Base-by-base conservation (phyloP, 2,888 invertebrate species). In the Cyclophora punctaria region DNA sequence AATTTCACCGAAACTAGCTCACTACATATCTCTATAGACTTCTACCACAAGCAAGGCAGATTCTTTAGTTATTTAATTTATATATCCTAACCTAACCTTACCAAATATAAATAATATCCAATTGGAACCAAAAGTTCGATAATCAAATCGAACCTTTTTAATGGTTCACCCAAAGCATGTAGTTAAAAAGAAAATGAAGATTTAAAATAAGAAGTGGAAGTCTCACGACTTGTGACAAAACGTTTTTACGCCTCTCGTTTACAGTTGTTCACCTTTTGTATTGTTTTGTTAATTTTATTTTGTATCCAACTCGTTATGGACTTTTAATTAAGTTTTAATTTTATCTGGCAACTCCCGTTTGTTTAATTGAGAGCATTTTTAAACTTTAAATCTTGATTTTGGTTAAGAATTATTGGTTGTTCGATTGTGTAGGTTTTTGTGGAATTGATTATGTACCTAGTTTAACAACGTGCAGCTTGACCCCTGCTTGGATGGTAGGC, bases 261-360 rank as follows among this genome's bases (percentile, higher is more conserved):
- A 53, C 57, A 60, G 53, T 56, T 55, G 55, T 59, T 48, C 35
- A 7, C 48, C 50, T 53, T 55, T 56, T 56, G 59, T 57, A 58
- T 57, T 51, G 55, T 63, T 52, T 58, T 56, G 50, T 52, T 56
- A 47, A 51, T 52, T 50, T 59, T 58, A 60, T 55, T 58, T 58
- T 58, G 62, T 64, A 60, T 67, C 61, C 60, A 56, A 64, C 55
- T 71, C 68, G 66, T 77, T 81, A 83, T 81, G 73, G 79, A 78
- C 73, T 76, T 85, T 86, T 86, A 84, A 86, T 85, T 85, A 85
- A 85, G 80, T 79, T 83, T 84, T 83, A 85, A 85, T 83, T 82
- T 83, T 84, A 83, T 85, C 85, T 80, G 65, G 58, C 67, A 69
- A 78, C 80, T 80, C 73, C 83, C 60, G 80, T 79, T 37, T 78